These are phyloP conservation scores for Rhabdornis inornatus DNA, from an alignment of 2,113 vertebrate species.

Conservation along the genomic window DNA sequence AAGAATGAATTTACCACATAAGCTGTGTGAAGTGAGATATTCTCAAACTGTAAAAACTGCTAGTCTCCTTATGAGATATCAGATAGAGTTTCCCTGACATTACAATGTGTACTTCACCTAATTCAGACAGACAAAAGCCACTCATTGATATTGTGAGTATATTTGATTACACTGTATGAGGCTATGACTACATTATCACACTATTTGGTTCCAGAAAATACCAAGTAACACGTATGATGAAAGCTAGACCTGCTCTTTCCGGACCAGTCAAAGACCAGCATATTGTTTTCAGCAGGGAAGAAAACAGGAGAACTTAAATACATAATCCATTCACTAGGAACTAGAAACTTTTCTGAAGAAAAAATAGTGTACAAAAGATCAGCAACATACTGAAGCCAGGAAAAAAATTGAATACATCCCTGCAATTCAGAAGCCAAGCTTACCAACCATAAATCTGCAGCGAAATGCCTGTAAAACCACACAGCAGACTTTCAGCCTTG, in stretches of 20 bases:
- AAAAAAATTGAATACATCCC: constrained; percentile 49
- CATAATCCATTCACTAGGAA: not conserved
- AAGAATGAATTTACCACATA: not conserved
- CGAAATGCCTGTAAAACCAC: constrained; percentile 28
- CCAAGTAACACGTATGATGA: not conserved
- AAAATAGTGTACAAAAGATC: not conserved
- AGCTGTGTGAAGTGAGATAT: not conserved
- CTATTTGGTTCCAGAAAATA: not conserved
- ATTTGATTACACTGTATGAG: not conserved
- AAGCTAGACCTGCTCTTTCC: not conserved
- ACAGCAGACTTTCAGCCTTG: not conserved
- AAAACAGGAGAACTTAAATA: not conserved
- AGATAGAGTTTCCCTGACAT: not conserved
- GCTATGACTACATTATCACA: not conserved
- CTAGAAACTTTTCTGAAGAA: constrained; percentile 13
- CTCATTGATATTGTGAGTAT: not conserved
- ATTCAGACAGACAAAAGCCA: not conserved
- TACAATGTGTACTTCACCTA: not conserved
- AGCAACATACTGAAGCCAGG: not conserved
- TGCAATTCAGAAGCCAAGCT: constrained; percentile 14
- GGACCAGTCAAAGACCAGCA: not conserved
- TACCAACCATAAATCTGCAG: not conserved
- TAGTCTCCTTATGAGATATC: not conserved
- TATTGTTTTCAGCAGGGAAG: not conserved
- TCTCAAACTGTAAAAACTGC: not conserved